Conservation (phyloP, 2,797 vertebrate species). For the Enteromius radiatus region DNA sequence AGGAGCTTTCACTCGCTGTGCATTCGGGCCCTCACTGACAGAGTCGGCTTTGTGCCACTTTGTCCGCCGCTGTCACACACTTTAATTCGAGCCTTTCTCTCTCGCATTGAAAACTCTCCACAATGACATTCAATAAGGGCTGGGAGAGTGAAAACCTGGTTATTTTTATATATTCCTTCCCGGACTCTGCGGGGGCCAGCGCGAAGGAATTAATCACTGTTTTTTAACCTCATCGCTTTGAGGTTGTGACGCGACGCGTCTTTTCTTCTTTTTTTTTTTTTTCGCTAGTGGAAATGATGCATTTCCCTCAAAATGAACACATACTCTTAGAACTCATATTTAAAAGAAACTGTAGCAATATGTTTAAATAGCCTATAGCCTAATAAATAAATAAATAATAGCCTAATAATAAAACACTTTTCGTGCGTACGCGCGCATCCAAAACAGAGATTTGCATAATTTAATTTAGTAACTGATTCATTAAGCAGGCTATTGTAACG, state of each 20-base stretch:
- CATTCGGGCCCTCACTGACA: conserved; percentile 96
- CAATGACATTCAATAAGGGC: conserved; percentile 99
- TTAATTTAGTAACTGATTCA: no score
- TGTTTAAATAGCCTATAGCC: neutral
- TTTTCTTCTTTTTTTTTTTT: conserved; percentile 44
- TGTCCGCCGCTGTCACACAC: conserved; percentile 99
- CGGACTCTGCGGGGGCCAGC: conserved; percentile 87
- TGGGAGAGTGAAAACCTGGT: conserved; percentile 95
- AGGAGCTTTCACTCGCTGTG: conserved; percentile 95
- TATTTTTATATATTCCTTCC: conserved; percentile 97
- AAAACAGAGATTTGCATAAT: neutral
- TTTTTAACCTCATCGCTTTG: conserved; percentile 91
- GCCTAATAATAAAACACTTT: neutral
- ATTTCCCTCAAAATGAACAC: neutral
- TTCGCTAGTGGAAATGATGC: neutral
- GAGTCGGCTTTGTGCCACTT: conserved; percentile 99
- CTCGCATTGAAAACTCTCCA: conserved; percentile 99
- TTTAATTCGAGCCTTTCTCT: conserved; percentile 99
- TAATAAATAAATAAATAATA: neutral
- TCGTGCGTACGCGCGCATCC: neutral
- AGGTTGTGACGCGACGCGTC: conserved; percentile 77
- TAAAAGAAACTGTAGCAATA: neutral
- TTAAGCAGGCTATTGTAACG: neutral
- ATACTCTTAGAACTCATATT: neutral
- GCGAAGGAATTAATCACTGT: conserved; percentile 90